Evolutionary conservation across 2,888 invertebrate genomes (phyloP).

Genomic region (Schrankia costaestrigalis): DNA sequence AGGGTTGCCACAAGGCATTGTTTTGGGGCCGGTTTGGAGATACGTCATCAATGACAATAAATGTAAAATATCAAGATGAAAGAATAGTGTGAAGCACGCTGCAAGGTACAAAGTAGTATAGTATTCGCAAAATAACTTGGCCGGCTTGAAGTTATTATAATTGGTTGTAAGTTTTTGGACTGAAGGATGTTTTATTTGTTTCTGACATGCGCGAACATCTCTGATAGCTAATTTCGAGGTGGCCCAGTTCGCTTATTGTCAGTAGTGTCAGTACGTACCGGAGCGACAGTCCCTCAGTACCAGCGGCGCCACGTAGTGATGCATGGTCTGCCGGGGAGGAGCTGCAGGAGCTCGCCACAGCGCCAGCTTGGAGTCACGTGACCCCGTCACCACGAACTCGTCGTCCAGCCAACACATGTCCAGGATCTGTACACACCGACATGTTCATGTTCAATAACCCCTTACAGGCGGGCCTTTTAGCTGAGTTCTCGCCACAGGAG

Average conservation of each 20-base stretch:
- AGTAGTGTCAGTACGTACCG: slow-evolving; percentile 47
- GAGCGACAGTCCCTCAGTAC: slow-evolving; percentile 89
- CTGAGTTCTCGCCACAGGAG: background rate
- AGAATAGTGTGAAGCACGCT: too few relatives aligned
- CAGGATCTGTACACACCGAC: slow-evolving; percentile 74
- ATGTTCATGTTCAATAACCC: background rate
- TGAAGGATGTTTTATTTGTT: too few relatives aligned
- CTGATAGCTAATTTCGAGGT: background rate
- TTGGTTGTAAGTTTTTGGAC: too few relatives aligned
- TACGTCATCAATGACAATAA: too few relatives aligned
- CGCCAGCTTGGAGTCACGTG: slow-evolving; percentile 94
- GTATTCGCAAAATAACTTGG: too few relatives aligned
- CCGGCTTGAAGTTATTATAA: too few relatives aligned
- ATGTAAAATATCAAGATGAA: too few relatives aligned
- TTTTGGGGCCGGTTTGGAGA: too few relatives aligned
- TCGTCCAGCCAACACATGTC: slow-evolving; percentile 98
- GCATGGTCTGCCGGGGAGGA: slow-evolving; percentile 27
- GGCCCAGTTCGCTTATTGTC: background rate
- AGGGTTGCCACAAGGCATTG: too few relatives aligned
- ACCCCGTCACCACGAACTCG: slow-evolving; percentile 95
- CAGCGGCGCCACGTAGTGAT: slow-evolving; percentile 82
- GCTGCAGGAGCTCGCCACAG: slow-evolving; percentile 89
- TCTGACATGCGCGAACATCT: too few relatives aligned
- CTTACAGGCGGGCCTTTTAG: background rate
- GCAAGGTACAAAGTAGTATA: too few relatives aligned